phyloP scores from a whole-genome alignment of 2,888 invertebrate genomes.

The Zygogramma bicolorata region DNA sequence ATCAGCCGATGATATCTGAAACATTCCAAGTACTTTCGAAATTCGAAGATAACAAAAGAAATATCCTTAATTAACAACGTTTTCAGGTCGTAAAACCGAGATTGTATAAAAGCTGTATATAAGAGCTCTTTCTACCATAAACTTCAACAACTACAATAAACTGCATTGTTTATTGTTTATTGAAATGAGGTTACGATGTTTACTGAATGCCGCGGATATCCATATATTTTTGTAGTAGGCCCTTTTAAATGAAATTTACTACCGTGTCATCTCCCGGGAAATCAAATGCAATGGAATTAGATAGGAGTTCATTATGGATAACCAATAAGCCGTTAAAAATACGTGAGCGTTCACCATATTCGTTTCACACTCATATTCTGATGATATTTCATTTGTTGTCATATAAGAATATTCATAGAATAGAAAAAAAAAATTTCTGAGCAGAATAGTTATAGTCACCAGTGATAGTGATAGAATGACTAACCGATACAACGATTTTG shows the following conservation, averaged over 20 bases:
- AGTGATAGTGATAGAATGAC: too few species aligned
- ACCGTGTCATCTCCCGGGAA: background rate
- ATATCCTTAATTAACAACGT: slow-evolving; percentile 46
- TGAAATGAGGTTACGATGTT: slow-evolving; percentile 61
- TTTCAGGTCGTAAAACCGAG: slow-evolving; percentile 43
- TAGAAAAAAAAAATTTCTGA: too few species aligned
- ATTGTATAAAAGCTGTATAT: slow-evolving; percentile 45
- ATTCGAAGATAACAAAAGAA: slow-evolving; percentile 46
- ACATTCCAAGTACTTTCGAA: slow-evolving; percentile 35
- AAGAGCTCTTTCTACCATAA: slow-evolving; percentile 46
- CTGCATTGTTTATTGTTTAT: slow-evolving; percentile 61
- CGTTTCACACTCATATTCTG: too few species aligned
- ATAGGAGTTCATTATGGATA: too few species aligned
- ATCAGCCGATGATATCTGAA: slow-evolving; percentile 24
- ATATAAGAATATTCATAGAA: too few species aligned
- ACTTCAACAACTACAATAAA: slow-evolving; percentile 45
- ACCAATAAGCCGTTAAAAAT: too few species aligned
- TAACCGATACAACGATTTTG: too few species aligned
- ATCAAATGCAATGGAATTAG: background rate
- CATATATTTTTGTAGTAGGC: slow-evolving; percentile 16
- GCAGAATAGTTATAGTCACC: too few species aligned
- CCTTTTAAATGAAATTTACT: slow-evolving; percentile 6
- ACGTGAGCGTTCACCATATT: too few species aligned
- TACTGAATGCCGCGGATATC: slow-evolving; percentile 40
- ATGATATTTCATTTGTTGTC: too few species aligned